phyloP scores from a whole-genome alignment of 2,113 vertebrate species.

The Gymnarchus niloticus region DNA sequence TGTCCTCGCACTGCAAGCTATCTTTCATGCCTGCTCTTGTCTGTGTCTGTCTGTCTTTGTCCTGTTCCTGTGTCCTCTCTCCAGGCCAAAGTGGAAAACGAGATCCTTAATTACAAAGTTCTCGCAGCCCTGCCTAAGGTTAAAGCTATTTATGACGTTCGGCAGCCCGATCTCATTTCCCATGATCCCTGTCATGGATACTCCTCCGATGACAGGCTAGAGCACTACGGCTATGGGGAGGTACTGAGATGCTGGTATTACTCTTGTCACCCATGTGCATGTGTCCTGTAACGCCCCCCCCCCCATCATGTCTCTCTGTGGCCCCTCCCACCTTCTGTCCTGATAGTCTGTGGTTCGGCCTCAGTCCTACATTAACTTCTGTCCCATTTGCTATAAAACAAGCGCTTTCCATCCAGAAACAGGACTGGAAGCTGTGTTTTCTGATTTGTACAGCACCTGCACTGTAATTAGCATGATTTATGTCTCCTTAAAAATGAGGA shows the following conservation, averaged over 20 bases:
- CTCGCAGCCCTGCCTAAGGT: conserved; percentile 98
- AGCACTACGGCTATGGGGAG: conserved; percentile 96
- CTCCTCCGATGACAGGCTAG: conserved; percentile 90
- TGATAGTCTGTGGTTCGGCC: background rate
- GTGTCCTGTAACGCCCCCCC: background rate
- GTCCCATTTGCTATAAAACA: background rate
- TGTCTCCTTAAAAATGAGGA: background rate
- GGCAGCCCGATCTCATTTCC: conserved; percentile 91
- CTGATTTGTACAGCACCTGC: background rate
- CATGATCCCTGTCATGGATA: conserved; percentile 94
- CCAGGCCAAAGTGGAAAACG: conserved; percentile 97
- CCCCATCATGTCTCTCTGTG: background rate
- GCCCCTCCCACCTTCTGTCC: background rate
- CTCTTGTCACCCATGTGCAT: background rate
- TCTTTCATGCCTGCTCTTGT: conserved; percentile 28
- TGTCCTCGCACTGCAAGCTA: conserved; percentile 1
- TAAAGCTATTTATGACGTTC: conserved; percentile 97
- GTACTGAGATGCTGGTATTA: conserved; percentile 58
- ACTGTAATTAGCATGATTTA: background rate
- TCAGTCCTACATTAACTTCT: background rate
- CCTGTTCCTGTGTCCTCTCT: conserved; percentile 60
- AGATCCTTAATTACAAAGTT: conserved; percentile 99
- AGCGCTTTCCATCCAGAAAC: background rate
- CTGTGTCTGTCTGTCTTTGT: conserved; percentile 45
- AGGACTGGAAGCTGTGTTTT: background rate